These are phyloP conservation scores for Phycodurus eques DNA, from an alignment of 2,113 vertebrate species.

Conservation along the genomic window DNA sequence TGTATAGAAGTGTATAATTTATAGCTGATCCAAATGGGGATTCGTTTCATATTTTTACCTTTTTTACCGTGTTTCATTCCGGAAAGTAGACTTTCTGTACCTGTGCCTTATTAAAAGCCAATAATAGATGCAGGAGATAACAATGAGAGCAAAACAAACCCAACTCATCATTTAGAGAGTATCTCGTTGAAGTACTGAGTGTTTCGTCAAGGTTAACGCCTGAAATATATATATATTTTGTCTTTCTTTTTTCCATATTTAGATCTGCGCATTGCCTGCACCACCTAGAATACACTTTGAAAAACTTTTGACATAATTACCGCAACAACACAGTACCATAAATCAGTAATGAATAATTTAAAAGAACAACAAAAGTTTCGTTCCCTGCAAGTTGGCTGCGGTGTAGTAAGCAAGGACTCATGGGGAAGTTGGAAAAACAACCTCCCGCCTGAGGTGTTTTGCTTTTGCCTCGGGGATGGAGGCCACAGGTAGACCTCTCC, in stretches of 20 bases:
- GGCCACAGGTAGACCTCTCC: conserved; percentile 18
- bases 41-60: background rate
- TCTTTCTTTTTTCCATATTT: background rate
- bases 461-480: conserved; percentile 5
- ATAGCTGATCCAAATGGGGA: background rate
- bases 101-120: conserved; percentile 8
- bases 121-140: background rate
- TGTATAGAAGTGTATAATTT: background rate
- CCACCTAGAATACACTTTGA: background rate
- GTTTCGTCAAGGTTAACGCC: background rate
- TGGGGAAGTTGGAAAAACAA: conserved; percentile 14
- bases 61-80: background rate
- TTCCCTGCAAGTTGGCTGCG: conserved; percentile 7
- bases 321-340: background rate
- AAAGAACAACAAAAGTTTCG: conserved; percentile 5
- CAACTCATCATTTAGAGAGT: background rate
- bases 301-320: conserved; percentile 5
- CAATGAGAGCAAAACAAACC: conserved; percentile 2
- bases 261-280: conserved; percentile 16
- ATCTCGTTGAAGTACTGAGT: background rate
- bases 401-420: conserved; percentile 23
- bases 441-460: conserved; percentile 4
- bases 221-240: background rate
- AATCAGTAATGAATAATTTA: conserved; percentile 20
- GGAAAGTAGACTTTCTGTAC: background rate